Base-by-base conservation (phyloP, 2,113 vertebrate species). In the Gopherus flavomarginatus region DNA sequence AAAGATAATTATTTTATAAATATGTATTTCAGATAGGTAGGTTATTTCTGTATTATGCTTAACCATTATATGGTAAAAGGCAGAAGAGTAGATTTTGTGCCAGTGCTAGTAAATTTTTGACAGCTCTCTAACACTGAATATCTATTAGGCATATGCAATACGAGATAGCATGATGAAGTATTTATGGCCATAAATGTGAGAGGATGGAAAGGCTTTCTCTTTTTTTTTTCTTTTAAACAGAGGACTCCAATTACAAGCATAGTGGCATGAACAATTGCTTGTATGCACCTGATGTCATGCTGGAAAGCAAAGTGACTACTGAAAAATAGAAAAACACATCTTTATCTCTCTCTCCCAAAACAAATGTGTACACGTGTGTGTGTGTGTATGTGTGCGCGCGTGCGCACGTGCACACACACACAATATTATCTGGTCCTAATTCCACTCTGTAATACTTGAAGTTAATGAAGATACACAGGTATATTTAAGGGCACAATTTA, bases 381-480 rank as follows among this genome's bases (percentile, higher is more conserved):
- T 52, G 52, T 2, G 52, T 52, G 52, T 52, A 8, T 8, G 21
- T 8, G 22, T 1, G 3, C 3, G 9, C 9, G 8, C 17, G 6
- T 42, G 42, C 42, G 4, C 42, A 22, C 22, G 3, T 22, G 53
- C 10, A 27, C 24, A 12, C 26, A 57, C 56, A 11, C 5, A 27
- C 9, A 27, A 5, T 11, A 57, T 57, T 26, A 59, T 59, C 9
- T 29, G 26, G 57, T 59, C 57, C 27, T 59, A 59, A 59, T 59
- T 59, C 27, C 57, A 26, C 27, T 29, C 26, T 59, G 57, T 59
- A 59, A 59, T 12, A 59, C 11, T 59, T 59, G 57, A 59, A 59
- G 26, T 29, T 27, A 59, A 59, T 59, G 26, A 27, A 53, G 52
- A 53, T 53, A 56, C 21, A 54, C 0, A 84, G 8, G 52, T 35